Conservation (phyloP, 2,113 vertebrate species). For the Orthonyx spaldingii region DNA sequence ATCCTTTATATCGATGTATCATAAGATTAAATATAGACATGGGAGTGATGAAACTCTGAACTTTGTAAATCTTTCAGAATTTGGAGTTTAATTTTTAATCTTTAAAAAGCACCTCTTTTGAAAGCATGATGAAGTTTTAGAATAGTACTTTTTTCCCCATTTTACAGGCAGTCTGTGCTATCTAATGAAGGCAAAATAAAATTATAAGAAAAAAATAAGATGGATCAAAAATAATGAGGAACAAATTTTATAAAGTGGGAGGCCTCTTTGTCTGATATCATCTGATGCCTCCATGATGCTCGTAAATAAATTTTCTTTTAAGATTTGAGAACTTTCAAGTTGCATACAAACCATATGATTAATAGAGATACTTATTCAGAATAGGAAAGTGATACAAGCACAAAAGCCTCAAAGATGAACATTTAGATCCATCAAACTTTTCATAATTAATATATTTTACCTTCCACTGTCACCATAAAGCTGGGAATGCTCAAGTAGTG, state of each 20-base stretch:
- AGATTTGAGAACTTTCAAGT: neutral
- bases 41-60: neutral
- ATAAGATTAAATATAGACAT: neutral
- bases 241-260: neutral
- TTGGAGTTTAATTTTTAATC: neutral
- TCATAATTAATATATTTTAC: neutral
- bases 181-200: neutral
- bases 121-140: neutral
- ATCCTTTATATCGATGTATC: neutral
- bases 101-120: neutral
- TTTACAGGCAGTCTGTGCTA: neutral
- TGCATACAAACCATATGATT: neutral
- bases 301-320: neutral
- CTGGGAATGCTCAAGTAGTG: neutral
- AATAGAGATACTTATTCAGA: neutral
- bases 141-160: neutral
- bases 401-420: neutral
- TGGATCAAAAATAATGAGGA: neutral
- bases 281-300: neutral
- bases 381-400: neutral
- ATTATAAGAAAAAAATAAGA: neutral
- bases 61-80: neutral
- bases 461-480: neutral
- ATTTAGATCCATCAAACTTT: neutral
- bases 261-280: neutral